phyloP scores from a whole-genome alignment of 2,797 vertebrate genomes.

The Lagodon rhomboides region DNA sequence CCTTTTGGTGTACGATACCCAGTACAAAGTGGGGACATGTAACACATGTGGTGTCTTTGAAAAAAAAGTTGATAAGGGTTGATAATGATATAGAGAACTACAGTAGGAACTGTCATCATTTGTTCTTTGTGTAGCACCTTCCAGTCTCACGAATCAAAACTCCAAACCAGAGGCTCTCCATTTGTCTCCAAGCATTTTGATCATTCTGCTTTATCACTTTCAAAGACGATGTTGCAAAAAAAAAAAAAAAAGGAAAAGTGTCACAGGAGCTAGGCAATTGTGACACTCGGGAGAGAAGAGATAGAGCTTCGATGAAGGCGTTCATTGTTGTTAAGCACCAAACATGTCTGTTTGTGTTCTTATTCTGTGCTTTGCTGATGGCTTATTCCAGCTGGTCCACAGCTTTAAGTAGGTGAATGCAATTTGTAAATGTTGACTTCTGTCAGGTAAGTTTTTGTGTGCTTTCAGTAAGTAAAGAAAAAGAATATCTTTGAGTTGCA shows the following conservation, averaged over 20 bases:
- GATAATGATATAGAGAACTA: slow-evolving; percentile 71
- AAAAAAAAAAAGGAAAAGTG: slow-evolving; percentile 53
- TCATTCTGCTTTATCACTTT: slow-evolving; percentile 76
- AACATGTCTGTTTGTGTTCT: slow-evolving; percentile 70
- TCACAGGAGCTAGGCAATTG: slow-evolving; percentile 64
- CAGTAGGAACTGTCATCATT: slow-evolving; percentile 70
- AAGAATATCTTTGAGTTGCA: slow-evolving; percentile 27
- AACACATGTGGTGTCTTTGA: slow-evolving; percentile 70
- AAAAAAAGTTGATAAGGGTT: slow-evolving; percentile 72
- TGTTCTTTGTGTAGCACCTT: slow-evolving; percentile 74
- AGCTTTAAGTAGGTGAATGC: slow-evolving; percentile 68
- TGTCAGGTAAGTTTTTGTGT: slow-evolving; percentile 63
- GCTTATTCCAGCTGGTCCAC: slow-evolving; percentile 60
- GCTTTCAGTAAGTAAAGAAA: slow-evolving; percentile 32
- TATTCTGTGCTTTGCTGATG: slow-evolving; percentile 50
- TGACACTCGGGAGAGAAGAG: slow-evolving; percentile 67
- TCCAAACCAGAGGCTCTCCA: slow-evolving; percentile 76
- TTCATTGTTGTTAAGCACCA: slow-evolving; percentile 70
- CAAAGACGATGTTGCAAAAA: slow-evolving; percentile 70
- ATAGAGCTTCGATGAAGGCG: slow-evolving; percentile 56
- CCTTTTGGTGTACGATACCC: slow-evolving; percentile 45
- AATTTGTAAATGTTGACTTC: slow-evolving; percentile 77
- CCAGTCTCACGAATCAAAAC: slow-evolving; percentile 80
- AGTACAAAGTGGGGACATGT: slow-evolving; percentile 75
- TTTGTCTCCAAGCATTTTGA: slow-evolving; percentile 81